Base-by-base conservation (phyloP, 2,113 vertebrate genomes). In the Prionailurus viverrinus region DNA sequence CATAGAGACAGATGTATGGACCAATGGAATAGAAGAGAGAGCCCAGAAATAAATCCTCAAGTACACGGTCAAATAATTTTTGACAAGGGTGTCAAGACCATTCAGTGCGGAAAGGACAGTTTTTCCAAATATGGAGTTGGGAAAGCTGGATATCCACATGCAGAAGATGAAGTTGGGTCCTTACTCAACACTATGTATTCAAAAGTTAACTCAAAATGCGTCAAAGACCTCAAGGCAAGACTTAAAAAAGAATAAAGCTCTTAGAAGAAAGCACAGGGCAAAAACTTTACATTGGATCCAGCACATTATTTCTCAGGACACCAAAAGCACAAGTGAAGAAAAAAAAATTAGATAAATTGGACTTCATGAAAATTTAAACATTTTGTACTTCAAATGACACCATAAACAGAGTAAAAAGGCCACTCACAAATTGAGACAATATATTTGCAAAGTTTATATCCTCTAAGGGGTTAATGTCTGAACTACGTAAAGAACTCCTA, bases 241-340 rank as follows among this genome's bases (percentile, higher is more conserved):
- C 33, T 51, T 89, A 69, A 89, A 84, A 61, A 84, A 61, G 51
- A 83, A 25, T 80, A 51, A 95, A 85, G 80, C 65, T 74, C 91
- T 58, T 84, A 78, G 61, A 82, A 73, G 53, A 93, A 76, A 83
- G 61, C 8, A 81, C 12, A 45, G 23, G 33, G 48, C 66, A 89
- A 78, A 58, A 33, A 41, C 33, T 48, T 78, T 31, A 84, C 39
- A 16, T 21, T 68, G 31, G n/a, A 74, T 58, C 66, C 78, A 74
- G 31, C 84, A 58, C 11, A 19, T 76, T 39, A 39, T n/a, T 89
- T 96, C 33, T 61, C 39, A 51, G 58, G 41, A 93, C 31, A 69
- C 23, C 23, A 78, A 76, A 48, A 31, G 14, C 69, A 78, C 10
- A 89, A 33, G 31, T 41, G 13, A 69, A 51, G 45, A 71, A 55